These are phyloP conservation scores for Coilia nasus DNA, from an alignment of 2,797 vertebrate species.

Conservation along the genomic window DNA sequence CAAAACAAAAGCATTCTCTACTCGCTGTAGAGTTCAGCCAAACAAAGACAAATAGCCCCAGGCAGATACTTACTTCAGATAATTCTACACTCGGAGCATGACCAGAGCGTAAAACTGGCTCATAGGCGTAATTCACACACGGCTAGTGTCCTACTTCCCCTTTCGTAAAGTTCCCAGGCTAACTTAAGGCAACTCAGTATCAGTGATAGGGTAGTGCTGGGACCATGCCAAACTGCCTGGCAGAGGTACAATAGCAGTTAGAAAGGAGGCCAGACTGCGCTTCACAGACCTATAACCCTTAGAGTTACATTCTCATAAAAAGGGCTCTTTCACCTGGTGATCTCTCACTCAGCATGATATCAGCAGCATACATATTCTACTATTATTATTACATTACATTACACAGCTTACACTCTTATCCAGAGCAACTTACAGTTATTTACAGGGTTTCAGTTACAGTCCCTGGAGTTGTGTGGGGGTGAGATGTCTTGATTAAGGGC, in stretches of 20 bases:
- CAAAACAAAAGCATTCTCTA: background rate
- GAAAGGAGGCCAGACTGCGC: too few species aligned
- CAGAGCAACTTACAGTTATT: too few species aligned
- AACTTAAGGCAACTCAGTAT: background rate
- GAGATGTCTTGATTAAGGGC: too few species aligned
- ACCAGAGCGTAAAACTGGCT: background rate
- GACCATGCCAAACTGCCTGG: background rate
- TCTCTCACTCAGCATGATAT: background rate
- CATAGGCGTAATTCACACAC: background rate
- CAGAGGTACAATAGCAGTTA: background rate
- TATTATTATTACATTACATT: background rate
- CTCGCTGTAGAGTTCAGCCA: background rate
- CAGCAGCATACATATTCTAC: background rate
- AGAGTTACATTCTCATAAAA: background rate
- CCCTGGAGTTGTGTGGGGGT: too few species aligned
- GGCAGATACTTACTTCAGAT: background rate
- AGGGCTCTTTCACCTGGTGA: background rate
- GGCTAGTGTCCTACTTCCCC: background rate
- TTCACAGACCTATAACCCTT: too few species aligned
- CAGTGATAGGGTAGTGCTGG: background rate
- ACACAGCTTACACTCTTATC: too few species aligned
- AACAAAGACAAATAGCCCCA: background rate
- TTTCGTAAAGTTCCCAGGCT: background rate
- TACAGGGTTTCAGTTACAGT: too few species aligned
- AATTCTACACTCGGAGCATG: background rate